Evolutionary conservation across 2,113 vertebrate species (phyloP), one percentile per base, ranked within the genome.

Genomic region (Gallinago jamesoni): DNA sequence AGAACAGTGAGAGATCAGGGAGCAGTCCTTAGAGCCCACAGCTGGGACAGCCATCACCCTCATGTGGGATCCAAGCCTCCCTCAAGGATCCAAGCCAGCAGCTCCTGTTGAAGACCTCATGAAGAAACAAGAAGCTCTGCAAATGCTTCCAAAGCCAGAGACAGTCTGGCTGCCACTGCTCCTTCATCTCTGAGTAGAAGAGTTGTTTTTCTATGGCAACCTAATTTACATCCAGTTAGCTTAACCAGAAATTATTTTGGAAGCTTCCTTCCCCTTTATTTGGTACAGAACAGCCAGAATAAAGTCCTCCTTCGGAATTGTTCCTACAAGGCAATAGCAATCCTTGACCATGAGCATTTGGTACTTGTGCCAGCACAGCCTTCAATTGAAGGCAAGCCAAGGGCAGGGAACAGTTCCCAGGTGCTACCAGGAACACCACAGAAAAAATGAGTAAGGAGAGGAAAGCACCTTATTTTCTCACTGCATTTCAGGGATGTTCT

Each of bases 61-160:
- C 55, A 2, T 0, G 0, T 18, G 60, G 50, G 27, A 45, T 16
- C 12, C 43, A 30, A 17, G 10, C 3, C 4, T 9, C 31, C 8
- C 21, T 45, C 41, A 48, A 33, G 15, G 15, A 18, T 8, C 69
- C 48, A 69, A 89, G 63, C 7, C 56, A 67, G 30, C 73, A 91
- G 28, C 24, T 14, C 35, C 69, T 14, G 25, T 10, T 59, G 33
- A 84, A 50, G 21, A 24, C 31, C 25, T 64, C 39, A 25, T 15
- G 39, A 19, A 43, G 74, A 67, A 83, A 25, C 8, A 50, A 75
- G 37, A 52, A 82, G 21, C 41, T 85, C 39, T 82, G 43, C 43
- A 76, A 45, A 19, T 6, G 35, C 48, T 68, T 68, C 84, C 75
- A 73, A 39, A 73, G 57, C 30, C 53, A 45, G 33, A 79, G 18